Evolutionary conservation across 2,113 vertebrate genomes (phyloP), one percentile per base, ranked within the genome.

Genomic region (Gallinago undulata): DNA sequence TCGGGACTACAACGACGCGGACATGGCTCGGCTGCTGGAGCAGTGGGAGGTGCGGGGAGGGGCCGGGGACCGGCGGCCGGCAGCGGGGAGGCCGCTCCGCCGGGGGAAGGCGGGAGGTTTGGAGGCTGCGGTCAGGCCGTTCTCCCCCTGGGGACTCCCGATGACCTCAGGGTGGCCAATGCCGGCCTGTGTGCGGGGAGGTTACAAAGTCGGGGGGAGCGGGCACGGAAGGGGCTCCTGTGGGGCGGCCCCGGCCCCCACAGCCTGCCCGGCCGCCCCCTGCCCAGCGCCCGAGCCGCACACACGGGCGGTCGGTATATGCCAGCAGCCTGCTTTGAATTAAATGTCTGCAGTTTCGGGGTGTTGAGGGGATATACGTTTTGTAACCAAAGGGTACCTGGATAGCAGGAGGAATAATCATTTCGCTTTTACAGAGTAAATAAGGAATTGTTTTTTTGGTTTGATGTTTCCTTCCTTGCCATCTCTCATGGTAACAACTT

Each of bases 1-100:
- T 75, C 98, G 99, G 69, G 99, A 99, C 91, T 99, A 99, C 96
- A 99, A 99, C 77, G 99, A 99, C 41, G 99, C 99, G 9, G 99
- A 99, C 90, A 99, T 99, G 99, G 99, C 99, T 10, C 98, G 99
- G 87, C 98, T 99, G 47, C 97, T 99, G 98, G 99, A 99, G 39
- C 98, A 99, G 78, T 99, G 99, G 99, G 99, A 99, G 99, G 99
- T 99, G 69, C 77, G 96, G 59, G n/a, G 45, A 84, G 39, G 74
- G 64, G 41, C 17, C 10, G 68, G 62, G 31, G 8, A 7, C 25
- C 39, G 7, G 22, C 25, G 23, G 74, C 67, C 24, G 31, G 37
- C 14, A 62, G 75, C 27, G 11, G 16, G n/a, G 19, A 19, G 57
- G 51, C 41, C 19, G 56, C 56, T 41, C 28, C 28, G 41, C 28